Conservation (phyloP, 2,113 vertebrate species). For the Galbula dea region DNA sequence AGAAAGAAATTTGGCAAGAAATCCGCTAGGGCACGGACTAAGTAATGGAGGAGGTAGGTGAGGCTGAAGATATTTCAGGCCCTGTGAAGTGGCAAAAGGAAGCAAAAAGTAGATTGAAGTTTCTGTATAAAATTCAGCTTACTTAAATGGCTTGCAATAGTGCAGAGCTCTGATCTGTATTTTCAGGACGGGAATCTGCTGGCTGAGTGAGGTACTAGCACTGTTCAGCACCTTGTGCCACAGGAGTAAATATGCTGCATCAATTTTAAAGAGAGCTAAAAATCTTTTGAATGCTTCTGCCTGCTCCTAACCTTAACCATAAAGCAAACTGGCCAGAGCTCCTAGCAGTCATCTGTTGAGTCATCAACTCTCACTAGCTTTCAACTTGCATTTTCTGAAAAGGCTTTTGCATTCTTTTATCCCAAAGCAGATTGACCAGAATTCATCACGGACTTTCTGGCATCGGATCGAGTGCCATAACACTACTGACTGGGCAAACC, state of each 20-base stretch:
- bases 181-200: not conserved
- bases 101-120: not conserved
- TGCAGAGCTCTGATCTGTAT: not conserved
- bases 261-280: not conserved
- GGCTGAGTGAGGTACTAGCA: not conserved
- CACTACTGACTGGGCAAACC: constrained; percentile 73
- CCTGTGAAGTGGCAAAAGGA: not conserved
- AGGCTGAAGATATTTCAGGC: not conserved
- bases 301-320: not conserved
- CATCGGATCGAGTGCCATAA: constrained; percentile 54
- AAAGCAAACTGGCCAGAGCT: not conserved
- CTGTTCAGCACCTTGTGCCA: not conserved
- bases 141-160: not conserved
- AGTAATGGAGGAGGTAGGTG: constrained; percentile 75
- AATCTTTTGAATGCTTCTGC: not conserved
- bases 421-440: constrained; percentile 68
- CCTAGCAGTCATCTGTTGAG: not conserved
- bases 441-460: not conserved
- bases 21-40: constrained; percentile 57
- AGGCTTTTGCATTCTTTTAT: not conserved
- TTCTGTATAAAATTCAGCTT: not conserved
- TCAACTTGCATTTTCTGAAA: not conserved
- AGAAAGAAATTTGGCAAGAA: constrained; percentile 66
- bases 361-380: not conserved
- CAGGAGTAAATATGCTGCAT: not conserved